phyloP scores from a whole-genome alignment of 2,113 vertebrate species.

The Tachysurus vachellii region DNA sequence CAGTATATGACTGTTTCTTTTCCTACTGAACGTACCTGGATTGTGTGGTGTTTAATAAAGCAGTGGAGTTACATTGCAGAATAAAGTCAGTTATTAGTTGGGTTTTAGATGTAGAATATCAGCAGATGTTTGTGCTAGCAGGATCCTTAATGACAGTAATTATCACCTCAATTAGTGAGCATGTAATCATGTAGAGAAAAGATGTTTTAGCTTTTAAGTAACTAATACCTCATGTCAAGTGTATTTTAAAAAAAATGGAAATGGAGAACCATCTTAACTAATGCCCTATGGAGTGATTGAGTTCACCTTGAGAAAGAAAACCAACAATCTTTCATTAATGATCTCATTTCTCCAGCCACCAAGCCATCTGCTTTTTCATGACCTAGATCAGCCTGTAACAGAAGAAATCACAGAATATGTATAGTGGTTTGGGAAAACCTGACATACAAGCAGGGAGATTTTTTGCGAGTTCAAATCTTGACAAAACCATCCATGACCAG shows the following conservation, averaged over 20 bases:
- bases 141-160: slow-evolving; percentile 10
- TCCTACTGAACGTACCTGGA: not conserved
- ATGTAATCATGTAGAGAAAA: not conserved
- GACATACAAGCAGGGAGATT: not conserved
- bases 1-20: not conserved
- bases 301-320: slow-evolving; percentile 4
- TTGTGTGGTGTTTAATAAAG: not conserved
- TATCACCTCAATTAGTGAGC: slow-evolving; percentile 6
- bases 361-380: slow-evolving; percentile 12
- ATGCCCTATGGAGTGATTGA: not conserved
- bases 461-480: not conserved
- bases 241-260: not conserved
- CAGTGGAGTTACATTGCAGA: not conserved
- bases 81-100: not conserved
- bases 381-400: not conserved
- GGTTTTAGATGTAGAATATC: not conserved
- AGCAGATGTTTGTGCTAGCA: not conserved
- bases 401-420: not conserved
- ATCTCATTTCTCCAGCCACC: slow-evolving; percentile 3
- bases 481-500: not conserved
- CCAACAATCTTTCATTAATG: slow-evolving; percentile 21
- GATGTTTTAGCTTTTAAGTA: not conserved
- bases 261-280: slow-evolving; percentile 1
- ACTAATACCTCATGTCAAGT: not conserved
- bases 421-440: not conserved